Evolutionary conservation across 64 coral and sea anemone genomes (phyloP).

Genomic region (Montipora foliosa): DNA sequence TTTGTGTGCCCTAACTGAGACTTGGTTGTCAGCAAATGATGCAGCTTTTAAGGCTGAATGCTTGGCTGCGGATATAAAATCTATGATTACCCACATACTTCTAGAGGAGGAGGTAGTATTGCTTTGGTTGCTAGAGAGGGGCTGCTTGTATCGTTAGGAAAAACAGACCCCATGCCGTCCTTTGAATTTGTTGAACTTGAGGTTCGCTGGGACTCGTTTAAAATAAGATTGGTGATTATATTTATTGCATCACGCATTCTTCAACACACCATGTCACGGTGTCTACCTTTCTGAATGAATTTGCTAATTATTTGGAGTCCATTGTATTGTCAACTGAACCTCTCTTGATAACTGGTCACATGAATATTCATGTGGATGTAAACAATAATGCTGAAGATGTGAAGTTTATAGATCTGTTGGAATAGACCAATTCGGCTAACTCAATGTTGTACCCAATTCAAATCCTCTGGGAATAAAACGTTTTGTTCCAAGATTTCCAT

Average conservation of each 20-base stretch:
- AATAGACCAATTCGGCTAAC: no score
- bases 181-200: constrained; percentile 39
- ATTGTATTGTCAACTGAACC: no score
- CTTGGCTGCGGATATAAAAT: constrained; percentile 15
- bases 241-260: not conserved
- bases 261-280: constrained; percentile 5
- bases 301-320: no score
- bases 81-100: not conserved
- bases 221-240: constrained; percentile 28
- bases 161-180: constrained; percentile 1
- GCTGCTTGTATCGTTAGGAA: not conserved
- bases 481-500: no score
- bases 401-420: no score
- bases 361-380: no score
- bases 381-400: no score
- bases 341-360: no score
- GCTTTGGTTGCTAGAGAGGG: not conserved
- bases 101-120: constrained; percentile 6
- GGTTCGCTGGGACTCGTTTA: constrained; percentile 10
- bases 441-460: no score
- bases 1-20: not conserved
- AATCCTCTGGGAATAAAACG: no score
- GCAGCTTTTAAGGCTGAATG: constrained; percentile 15
- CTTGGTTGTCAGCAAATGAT: constrained; percentile 16
- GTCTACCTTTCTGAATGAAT: not conserved